phyloP scores from a whole-genome alignment of 2,888 invertebrate genomes.

The Chesias legatella region DNA sequence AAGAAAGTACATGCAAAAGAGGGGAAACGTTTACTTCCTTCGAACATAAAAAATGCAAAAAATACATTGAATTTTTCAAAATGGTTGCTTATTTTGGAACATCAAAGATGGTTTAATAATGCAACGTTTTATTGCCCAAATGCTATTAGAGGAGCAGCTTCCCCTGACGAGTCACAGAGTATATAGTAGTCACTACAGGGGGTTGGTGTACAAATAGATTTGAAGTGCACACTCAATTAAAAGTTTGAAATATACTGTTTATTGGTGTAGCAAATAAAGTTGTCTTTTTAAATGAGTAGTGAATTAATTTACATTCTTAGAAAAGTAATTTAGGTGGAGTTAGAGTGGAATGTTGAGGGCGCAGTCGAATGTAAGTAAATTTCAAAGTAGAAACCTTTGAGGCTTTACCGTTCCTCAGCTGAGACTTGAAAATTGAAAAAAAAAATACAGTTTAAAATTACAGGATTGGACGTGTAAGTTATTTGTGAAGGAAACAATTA shows the following conservation, averaged over 20 bases:
- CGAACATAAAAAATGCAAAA: conserved; percentile 23
- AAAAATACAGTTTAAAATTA: too few relatives aligned
- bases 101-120: conserved; percentile 69
- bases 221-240: conserved; percentile 20
- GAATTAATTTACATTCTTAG: too few relatives aligned
- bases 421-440: too few relatives aligned
- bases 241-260: conserved; percentile 8
- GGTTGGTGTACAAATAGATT: conserved; percentile 40
- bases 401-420: too few relatives aligned
- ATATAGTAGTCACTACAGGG: conserved; percentile 21
- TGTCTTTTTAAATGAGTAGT: neutral
- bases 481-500: too few relatives aligned
- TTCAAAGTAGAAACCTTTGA: too few relatives aligned
- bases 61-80: conserved; percentile 23
- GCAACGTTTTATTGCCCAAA: conserved; percentile 54
- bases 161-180: conserved; percentile 2
- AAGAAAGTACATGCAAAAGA: neutral
- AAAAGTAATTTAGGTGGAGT: too few relatives aligned
- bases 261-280: conserved; percentile 5
- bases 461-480: too few relatives aligned
- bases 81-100: conserved; percentile 44
- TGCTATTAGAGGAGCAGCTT: conserved; percentile 15
- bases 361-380: too few relatives aligned
- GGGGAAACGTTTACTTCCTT: conserved; percentile 1
- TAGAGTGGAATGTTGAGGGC: too few relatives aligned